Base-by-base conservation (phyloP, 2,888 invertebrate species). In the Cetonia aurata region DNA sequence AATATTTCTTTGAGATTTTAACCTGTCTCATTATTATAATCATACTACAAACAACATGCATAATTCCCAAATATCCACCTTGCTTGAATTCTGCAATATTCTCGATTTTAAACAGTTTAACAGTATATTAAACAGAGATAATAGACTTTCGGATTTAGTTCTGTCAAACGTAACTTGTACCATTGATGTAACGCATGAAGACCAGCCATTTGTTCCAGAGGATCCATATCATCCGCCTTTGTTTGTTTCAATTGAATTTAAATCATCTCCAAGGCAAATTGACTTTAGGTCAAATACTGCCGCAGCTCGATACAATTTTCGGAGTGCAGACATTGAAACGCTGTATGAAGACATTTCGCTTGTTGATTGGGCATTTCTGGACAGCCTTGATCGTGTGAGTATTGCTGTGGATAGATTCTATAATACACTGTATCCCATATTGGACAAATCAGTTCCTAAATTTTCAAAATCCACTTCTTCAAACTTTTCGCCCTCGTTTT, bases 141-240 rank as follows among this genome's bases (percentile, higher is more conserved):
- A 19, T 33, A 17, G 25, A 33, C 25, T 33, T 19, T 19, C 19
- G 55, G 55, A 55, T 19, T 33, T 55, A 33, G 19, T 55, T 13
- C 9, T 55, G 1, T 55, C 55, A 4, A 19, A 55, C 33, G 13
- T 55, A 6, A 33, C 4, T 19, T 19, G 19, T 55, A 9, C 25
- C 8, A 55, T 55, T 6, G 33, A 13, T 8, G 55, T 55, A 33
- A 33, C 25, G 33, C 55, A 17, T 6, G 55, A 19, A n/a, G 9
- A 55, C n/a, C 55, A 53, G 17, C 19, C 55, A n/a, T 55, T 55
- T 55, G 55, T 55, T 13, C 25, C 55, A 6, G 55, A 55, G 25
- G 55, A 19, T 55, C 33, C 55, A 12, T 55, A 55, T 33, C 55
- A 55, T 33, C 55, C 55, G 6, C 12, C 55, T 19, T 9, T 55